A percentile compares a stretch with the other conserved stretches of the same genome.
Conservation (phyloP, 2,797 vertebrate species). For the Tapirus indicus region DNA sequence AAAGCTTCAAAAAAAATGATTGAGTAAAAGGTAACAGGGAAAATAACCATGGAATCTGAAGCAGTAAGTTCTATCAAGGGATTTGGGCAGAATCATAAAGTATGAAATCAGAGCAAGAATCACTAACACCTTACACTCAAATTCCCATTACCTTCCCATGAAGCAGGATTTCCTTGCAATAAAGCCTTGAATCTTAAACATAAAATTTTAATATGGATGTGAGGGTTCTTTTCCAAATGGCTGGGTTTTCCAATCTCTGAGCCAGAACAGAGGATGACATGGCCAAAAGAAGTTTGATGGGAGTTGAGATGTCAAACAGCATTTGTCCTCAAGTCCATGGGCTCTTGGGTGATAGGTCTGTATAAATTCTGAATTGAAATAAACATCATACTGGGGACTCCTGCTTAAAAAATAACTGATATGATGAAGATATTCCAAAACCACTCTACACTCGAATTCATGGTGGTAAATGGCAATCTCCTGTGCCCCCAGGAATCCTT, state of each 20-base stretch:
- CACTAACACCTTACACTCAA: background rate
- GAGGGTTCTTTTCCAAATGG: background rate
- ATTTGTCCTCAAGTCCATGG: background rate
- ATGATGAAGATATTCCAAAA: background rate
- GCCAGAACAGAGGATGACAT: background rate
- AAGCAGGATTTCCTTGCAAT: background rate
- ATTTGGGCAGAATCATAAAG: background rate
- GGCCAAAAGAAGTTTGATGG: background rate
- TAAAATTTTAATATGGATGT: background rate
- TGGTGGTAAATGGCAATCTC: background rate
- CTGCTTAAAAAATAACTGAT: background rate
- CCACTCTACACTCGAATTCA: background rate
- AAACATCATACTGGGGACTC: background rate
- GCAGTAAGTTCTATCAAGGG: background rate
- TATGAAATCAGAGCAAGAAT: background rate
- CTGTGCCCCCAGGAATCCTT: background rate
- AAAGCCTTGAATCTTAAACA: background rate
- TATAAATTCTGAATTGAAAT: background rate
- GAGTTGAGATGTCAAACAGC: background rate
- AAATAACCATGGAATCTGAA: constrained; percentile 46
- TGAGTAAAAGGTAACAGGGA: constrained; percentile 53
- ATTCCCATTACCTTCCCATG: background rate
- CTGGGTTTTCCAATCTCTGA: background rate
- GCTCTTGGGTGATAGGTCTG: background rate
- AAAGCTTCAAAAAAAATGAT: constrained; percentile 58